Conservation (phyloP, 37 sponge, comb jelly and placozoan genomes). For the Tethya wilhelma region DNA sequence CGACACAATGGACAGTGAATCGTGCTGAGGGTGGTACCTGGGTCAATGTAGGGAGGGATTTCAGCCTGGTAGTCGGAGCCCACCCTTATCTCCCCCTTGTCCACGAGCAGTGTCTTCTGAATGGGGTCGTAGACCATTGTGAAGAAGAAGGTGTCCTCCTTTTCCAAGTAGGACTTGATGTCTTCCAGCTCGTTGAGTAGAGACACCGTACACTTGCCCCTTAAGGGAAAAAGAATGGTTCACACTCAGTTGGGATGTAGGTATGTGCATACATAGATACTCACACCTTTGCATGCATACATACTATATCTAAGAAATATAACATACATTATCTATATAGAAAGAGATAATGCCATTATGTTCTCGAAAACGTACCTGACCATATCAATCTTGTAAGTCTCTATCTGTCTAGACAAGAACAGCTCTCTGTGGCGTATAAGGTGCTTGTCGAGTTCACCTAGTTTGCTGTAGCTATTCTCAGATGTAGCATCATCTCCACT, state of each 20-base stretch:
- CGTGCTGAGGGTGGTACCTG: slow-evolving; percentile 26
- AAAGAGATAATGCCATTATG: neutral
- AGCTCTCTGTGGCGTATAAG: slow-evolving; percentile 89
- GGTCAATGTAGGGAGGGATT: slow-evolving; percentile 54
- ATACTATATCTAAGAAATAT: neutral
- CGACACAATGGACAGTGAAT: no score
- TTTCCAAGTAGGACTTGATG: slow-evolving; percentile 65
- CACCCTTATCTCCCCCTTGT: slow-evolving; percentile 90
- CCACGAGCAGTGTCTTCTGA: slow-evolving; percentile 85
- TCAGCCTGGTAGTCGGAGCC: slow-evolving; percentile 90
- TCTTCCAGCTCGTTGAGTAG: slow-evolving; percentile 92
- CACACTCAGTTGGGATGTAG: neutral
- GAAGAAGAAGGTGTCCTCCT: slow-evolving; percentile 93
- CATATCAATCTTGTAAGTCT: slow-evolving; percentile 92
- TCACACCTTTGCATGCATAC: neutral
- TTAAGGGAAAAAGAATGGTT: neutral
- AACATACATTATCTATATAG: neutral
- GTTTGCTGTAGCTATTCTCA: slow-evolving; percentile 41
- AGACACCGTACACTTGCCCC: slow-evolving; percentile 90
- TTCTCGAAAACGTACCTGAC: slow-evolving; percentile 83
- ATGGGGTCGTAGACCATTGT: slow-evolving; percentile 95
- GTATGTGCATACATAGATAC: neutral
- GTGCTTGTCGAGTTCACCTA: slow-evolving; percentile 60
- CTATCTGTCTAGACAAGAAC: slow-evolving; percentile 90
- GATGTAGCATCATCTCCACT: slow-evolving; percentile 49